These are phyloP conservation scores for Papilio polyxenes DNA, from an alignment of 1,140 invertebrate species.

Conservation along the genomic window DNA sequence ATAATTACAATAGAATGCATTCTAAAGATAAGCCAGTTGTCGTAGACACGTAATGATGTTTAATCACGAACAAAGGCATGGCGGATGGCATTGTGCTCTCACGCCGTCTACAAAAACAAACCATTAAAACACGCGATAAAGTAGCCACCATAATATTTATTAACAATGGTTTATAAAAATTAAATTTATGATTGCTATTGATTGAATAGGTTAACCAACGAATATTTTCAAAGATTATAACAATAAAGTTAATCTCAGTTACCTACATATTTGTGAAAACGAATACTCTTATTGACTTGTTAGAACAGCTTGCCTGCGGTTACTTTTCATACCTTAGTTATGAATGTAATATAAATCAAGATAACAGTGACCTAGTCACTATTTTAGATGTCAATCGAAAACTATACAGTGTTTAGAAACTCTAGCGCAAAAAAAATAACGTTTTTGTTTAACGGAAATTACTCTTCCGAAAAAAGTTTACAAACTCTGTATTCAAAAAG, in stretches of 20 bases:
- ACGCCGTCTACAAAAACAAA: slow-evolving; percentile 31
- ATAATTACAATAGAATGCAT: slow-evolving; percentile 61
- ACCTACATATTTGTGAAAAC: neutral
- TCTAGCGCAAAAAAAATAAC: neutral
- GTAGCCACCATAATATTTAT: neutral
- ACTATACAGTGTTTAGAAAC: neutral
- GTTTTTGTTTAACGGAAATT: neutral
- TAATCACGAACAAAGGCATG: slow-evolving; percentile 60
- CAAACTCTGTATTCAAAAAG: neutral
- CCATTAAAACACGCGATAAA: slow-evolving; percentile 8
- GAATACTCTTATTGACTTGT: neutral
- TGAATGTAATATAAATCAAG: neutral
- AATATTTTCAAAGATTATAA: neutral
- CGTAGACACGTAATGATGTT: slow-evolving; percentile 48
- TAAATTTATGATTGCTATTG: neutral
- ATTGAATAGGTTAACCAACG: neutral
- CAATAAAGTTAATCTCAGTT: neutral
- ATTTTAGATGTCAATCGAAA: neutral
- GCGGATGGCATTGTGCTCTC: slow-evolving; percentile 51
- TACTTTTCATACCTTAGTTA: neutral
- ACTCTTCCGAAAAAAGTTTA: neutral
- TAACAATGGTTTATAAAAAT: slow-evolving; percentile 4
- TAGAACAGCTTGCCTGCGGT: neutral
- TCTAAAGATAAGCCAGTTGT: slow-evolving; percentile 61
- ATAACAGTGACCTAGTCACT: neutral